Evolutionary conservation across 2,888 invertebrate genomes (phyloP).

Genomic region (Oxytorus armatus): DNA sequence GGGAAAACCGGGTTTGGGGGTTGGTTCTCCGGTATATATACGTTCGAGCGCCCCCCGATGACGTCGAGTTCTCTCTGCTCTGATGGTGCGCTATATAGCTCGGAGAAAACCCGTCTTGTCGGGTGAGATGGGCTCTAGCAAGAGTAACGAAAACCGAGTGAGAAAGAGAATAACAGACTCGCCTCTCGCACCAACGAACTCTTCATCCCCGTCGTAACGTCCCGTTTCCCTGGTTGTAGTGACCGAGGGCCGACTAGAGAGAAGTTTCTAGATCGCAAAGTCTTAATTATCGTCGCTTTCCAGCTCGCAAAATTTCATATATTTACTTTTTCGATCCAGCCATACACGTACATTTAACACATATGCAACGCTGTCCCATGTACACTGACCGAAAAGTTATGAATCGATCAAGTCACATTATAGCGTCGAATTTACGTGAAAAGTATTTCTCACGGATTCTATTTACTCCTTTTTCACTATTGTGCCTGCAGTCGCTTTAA

Average conservation of each 20-base stretch:
- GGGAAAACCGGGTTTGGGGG: conserved; percentile 62
- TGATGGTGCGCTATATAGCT: conserved; percentile 25
- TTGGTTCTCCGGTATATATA: conserved; percentile 38
- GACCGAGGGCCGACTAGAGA: conserved; percentile 78
- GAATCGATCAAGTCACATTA: too few species aligned
- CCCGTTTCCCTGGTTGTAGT: conserved; percentile 65
- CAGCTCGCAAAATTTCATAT: conserved; percentile 63
- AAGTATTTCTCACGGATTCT: too few species aligned
- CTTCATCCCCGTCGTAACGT: conserved; percentile 15
- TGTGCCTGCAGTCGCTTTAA: too few species aligned
- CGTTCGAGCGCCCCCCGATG: conserved; percentile 59
- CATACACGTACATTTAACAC: background rate
- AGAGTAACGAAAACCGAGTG: conserved; percentile 78
- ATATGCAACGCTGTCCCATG: background rate
- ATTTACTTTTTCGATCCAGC: conserved; percentile 49
- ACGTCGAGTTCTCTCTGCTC: conserved; percentile 55
- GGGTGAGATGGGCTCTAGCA: conserved; percentile 70
- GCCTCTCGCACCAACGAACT: conserved; percentile 73
- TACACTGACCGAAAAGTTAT: too few species aligned
- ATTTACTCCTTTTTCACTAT: too few species aligned
- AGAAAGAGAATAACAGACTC: conserved; percentile 81
- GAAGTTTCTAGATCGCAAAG: conserved; percentile 80
- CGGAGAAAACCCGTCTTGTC: conserved; percentile 55
- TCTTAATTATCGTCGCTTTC: conserved; percentile 77
- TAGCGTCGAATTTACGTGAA: too few species aligned